Evolutionary conservation across 2,888 invertebrate genomes (phyloP).

Genomic region (Pyrgus malvae): DNA sequence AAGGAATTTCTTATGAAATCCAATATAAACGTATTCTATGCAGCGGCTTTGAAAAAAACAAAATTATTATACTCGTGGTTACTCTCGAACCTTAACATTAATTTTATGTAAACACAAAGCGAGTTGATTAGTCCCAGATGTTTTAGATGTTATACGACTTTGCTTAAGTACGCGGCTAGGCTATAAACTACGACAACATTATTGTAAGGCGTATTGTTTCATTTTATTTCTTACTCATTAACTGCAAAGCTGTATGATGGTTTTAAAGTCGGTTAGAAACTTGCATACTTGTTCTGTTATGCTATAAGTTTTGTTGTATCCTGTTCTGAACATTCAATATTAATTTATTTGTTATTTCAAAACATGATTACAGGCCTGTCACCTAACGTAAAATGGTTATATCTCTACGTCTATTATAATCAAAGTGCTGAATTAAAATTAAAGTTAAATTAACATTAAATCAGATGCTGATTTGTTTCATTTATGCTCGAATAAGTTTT

Average conservation of each 20-base stretch:
- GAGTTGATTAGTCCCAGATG: conserved; percentile 41
- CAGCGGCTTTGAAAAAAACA: neutral
- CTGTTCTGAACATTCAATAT: no score
- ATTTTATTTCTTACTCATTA: conserved; percentile 45
- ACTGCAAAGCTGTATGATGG: conserved; percentile 37
- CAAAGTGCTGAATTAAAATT: no score
- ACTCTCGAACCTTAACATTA: conserved; percentile 22
- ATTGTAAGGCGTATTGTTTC: conserved; percentile 49
- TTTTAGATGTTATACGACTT: conserved; percentile 36
- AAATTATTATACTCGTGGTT: conserved; percentile 5
- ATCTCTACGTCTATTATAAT: no score
- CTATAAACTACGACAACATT: conserved; percentile 42
- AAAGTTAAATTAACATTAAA: no score
- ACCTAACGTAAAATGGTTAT: no score
- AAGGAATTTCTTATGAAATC: no score
- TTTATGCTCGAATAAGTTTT: no score
- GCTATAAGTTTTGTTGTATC: no score
- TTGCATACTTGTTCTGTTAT: conserved; percentile 1
- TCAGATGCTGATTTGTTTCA: no score
- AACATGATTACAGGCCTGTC: no score
- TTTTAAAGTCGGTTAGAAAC: conserved; percentile 27
- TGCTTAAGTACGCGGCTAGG: conserved; percentile 40
- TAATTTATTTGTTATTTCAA: no score
- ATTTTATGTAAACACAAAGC: conserved; percentile 39
- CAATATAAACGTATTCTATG: neutral